phyloP scores from a whole-genome alignment of 2,888 invertebrate species.

The Thera britannica region DNA sequence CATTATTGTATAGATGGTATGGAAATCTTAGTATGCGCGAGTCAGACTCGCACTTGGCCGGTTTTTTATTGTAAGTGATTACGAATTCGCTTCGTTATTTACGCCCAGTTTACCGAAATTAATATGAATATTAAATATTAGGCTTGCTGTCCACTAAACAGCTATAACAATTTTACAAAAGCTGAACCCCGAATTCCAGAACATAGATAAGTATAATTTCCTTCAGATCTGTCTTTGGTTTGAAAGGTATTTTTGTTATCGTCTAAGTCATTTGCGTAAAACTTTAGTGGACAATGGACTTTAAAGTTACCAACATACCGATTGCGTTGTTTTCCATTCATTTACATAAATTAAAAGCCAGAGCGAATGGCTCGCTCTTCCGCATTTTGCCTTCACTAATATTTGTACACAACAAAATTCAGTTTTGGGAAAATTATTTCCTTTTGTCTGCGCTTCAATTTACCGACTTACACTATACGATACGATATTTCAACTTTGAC shows the following conservation, averaged over 20 bases:
- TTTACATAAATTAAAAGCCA: constrained; percentile 32
- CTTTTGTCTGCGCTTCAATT: constrained; percentile 26
- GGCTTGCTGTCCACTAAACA: constrained; percentile 1
- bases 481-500: constrained; percentile 13
- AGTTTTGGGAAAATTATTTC: constrained; percentile 33
- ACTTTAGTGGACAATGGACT: constrained; percentile 9
- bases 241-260: too few relatives aligned
- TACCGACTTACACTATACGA: constrained; percentile 8
- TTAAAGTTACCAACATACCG: constrained; percentile 11
- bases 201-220: too few relatives aligned
- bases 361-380: constrained; percentile 26
- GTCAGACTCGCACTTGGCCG: too few relatives aligned
- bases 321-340: constrained; percentile 24
- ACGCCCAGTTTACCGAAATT: constrained; percentile 23
- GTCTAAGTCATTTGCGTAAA: neutral
- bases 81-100: constrained; percentile 23
- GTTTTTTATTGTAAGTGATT: constrained; percentile 16
- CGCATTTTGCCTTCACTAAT: constrained; percentile 27
- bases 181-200: too few relatives aligned
- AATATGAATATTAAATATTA: constrained; percentile 24
- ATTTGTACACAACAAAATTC: constrained; percentile 33
- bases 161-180: neutral
- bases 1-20: too few relatives aligned
- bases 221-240: too few relatives aligned
- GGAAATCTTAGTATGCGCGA: too few relatives aligned